Evolutionary conservation across 2,888 invertebrate species (phyloP), one percentile per base, ranked within the genome.

Genomic region (Macaria liturata): DNA sequence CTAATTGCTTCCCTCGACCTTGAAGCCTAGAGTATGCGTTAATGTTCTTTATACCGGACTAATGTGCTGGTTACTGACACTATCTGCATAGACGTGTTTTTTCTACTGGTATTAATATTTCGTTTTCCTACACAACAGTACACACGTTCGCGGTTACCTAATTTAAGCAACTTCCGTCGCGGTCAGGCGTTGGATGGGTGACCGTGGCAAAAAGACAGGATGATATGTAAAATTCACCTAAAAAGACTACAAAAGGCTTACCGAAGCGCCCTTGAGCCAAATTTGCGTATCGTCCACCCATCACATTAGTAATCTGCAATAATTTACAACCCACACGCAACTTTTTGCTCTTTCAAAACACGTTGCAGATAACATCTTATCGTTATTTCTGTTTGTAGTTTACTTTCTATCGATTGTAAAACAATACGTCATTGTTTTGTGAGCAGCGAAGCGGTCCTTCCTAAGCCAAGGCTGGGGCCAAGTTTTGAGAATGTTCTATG

Each of bases 401-500:
- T 75, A 78, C 80, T 85, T 83, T 84, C 81, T 70, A 75, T 62
- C 64, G 66, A 68, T 49, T 46, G n/a, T 78, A 74, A 78, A 78
- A 86, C 83, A 86, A 86, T 83, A 72, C 74, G 64, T 75, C 74
- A 84, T 86, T 86, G 83, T 87, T 83, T 73, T 67, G 64, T 63
- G 67, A 70, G 61, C 69, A 67, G 68, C 62, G 67, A 57, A 55
- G 70, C 58, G 67, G 69, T 70, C 69, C 72, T 70, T 72, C 62
- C 71, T 69, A 65, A 55, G 57, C 20, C 20, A 20, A 20, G 20
- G 20, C 20, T 20, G 20, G 20, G 20, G 20, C 20, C 20, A 20
- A 20, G 20, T 8, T 53, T 9, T 50, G 42, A 46, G 34, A 59
- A 59, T 65, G 70, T 57, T 49, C 42, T 55, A 49, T 20, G 20